Base-by-base conservation (phyloP, 2,888 invertebrate genomes). In the Xestia rhomboidea region DNA sequence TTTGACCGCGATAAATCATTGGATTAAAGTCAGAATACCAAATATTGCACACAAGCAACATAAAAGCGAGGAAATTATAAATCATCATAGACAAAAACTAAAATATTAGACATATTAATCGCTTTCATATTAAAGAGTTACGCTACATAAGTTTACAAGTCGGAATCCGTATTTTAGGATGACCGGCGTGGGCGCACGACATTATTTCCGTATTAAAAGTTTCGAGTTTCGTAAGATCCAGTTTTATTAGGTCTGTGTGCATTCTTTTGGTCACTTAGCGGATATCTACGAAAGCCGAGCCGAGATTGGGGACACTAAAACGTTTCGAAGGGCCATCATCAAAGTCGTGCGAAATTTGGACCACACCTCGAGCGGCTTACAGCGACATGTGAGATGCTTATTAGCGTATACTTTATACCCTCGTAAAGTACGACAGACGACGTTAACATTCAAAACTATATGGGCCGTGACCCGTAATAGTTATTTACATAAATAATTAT, bases 241-340 rank as follows among this genome's bases (percentile, higher is more conserved):
- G 90, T 92, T 94, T 94, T 94, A 94, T 93, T 90, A 89, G 86
- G 77, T 84, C 79, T 69, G 82, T 87, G 86, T 82, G 90, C 90
- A 92, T 93, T 93, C 92, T 93, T 92, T 90, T 82, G 84, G 86
- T 92, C 94, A 95, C 94, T 96, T 95, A 95, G 93, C 95, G 89
- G 87, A 91, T 92, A 91, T 91, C 91, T 91, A 94, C 92, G 92
- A 94, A 94, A 92, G 72, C 80, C 89, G 90, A 92, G 72, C 80
- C 89, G 90, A 89, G 90, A 89, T 89, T 87, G 90, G 83, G 80
- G 85, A 89, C 90, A 89, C 89, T 93, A 92, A 94, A 93, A 90
- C 88, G 86, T 89, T 93, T 91, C 84, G 89, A 91, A 89, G 85
- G 77, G 81, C 89, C 88, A 92, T 94, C 92, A 91, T 92, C 93